Evolutionary conservation across 2,113 vertebrate species (phyloP).

Genomic region (Hemiscyllium ocellatum): DNA sequence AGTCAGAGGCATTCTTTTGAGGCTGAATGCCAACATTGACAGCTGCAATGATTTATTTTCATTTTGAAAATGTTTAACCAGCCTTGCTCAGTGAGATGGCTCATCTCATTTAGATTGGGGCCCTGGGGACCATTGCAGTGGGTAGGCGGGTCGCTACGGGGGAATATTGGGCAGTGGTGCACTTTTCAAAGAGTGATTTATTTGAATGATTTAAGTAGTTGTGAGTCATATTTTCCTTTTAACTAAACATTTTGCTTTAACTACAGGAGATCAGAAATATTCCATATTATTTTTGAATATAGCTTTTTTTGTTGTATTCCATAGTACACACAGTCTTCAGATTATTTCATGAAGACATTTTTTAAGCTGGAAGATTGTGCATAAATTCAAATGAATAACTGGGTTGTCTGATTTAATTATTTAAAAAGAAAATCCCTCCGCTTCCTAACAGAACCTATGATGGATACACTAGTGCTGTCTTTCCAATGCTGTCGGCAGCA

Average conservation of each 20-base stretch:
- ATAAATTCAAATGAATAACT: constrained; percentile 18
- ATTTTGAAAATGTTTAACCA: constrained; percentile 37
- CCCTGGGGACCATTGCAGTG: background rate
- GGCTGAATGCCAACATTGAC: constrained; percentile 28
- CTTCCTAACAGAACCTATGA: background rate
- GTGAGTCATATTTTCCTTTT: constrained; percentile 17
- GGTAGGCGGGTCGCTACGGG: constrained; percentile 4
- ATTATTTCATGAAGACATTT: background rate
- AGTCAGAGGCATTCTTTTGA: constrained; percentile 20
- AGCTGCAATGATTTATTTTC: constrained; percentile 37
- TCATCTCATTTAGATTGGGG: constrained; percentile 29
- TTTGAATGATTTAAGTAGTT: constrained; percentile 28
- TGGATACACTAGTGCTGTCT: background rate
- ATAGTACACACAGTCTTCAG: background rate
- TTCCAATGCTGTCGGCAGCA: background rate
- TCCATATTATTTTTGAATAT: background rate
- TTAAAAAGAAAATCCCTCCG: constrained; percentile 6
- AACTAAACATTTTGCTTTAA: background rate
- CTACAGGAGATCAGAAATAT: background rate
- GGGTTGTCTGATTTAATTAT: constrained; percentile 31
- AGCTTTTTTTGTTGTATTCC: background rate
- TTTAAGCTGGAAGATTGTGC: background rate
- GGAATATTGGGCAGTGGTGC: background rate
- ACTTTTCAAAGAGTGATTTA: constrained; percentile 11
- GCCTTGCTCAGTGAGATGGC: constrained; percentile 33